Percentiles rank a stretch among this genome's conserved stretches.
These are phyloP conservation scores for Ophioderma brevispina DNA, from an alignment of 35 echinoderm and acorn worm genomes.

Conservation along the genomic window DNA sequence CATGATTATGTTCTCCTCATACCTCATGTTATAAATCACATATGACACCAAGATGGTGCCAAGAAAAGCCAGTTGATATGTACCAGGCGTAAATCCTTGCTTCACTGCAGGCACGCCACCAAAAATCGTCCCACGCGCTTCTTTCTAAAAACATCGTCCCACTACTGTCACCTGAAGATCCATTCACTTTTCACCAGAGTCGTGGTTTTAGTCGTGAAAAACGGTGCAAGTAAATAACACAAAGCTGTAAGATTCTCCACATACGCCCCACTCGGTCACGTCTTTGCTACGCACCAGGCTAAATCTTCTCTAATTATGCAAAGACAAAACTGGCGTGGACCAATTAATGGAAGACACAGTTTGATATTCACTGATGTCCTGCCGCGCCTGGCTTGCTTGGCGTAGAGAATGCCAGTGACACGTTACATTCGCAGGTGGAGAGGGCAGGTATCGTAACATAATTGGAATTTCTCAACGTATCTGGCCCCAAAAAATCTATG, in stretches of 20 bases:
- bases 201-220: no score
- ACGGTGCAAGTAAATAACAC: no score
- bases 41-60: background rate
- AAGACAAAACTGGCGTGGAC: slow-evolving; percentile 1
- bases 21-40: background rate
- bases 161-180: background rate
- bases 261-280: background rate
- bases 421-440: background rate
- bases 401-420: background rate
- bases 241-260: background rate
- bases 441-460: background rate
- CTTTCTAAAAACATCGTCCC: background rate
- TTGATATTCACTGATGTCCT: background rate
- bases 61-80: background rate
- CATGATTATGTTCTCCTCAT: background rate
- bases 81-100: background rate
- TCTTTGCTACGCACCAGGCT: background rate
- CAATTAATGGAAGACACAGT: slow-evolving; percentile 13
- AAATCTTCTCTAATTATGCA: slow-evolving; percentile 5
- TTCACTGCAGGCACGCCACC: background rate
- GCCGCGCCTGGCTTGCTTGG: background rate
- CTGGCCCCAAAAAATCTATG: no score
- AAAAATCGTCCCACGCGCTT: background rate
- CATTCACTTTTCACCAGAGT: background rate
- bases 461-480: background rate